phyloP scores from a whole-genome alignment of 2,888 invertebrate genomes.

The Rhodophaea formosa region DNA sequence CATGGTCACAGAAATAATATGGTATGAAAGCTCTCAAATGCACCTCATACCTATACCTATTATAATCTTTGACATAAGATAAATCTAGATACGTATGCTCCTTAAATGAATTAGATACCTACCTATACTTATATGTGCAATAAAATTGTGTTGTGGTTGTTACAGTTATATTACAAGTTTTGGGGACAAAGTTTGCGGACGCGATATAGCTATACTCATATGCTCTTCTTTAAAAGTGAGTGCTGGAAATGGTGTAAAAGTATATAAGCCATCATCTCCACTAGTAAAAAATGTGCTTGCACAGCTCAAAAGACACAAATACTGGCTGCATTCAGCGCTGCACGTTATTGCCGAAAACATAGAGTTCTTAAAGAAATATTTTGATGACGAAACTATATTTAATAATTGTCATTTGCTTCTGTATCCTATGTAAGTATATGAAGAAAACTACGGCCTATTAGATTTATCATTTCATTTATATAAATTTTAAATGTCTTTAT shows the following conservation, averaged over 20 bases:
- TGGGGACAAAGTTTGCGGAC: slow-evolving; percentile 73
- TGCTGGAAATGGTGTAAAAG: slow-evolving; percentile 17
- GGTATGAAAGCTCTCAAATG: no score
- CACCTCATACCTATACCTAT: no score
- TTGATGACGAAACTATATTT: slow-evolving; percentile 77
- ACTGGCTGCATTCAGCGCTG: slow-evolving; percentile 83
- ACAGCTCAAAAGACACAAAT: slow-evolving; percentile 81
- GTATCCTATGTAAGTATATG: slow-evolving; percentile 83
- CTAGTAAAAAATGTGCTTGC: slow-evolving; percentile 34
- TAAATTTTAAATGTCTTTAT: no score
- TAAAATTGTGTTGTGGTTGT: not conserved
- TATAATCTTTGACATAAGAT: no score
- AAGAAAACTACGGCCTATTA: no score
- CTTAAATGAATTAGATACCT: not conserved
- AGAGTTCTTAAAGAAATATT: slow-evolving; percentile 76
- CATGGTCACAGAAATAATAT: no score
- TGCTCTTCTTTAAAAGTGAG: slow-evolving; percentile 43
- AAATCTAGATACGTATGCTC: no score
- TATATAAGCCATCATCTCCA: slow-evolving; percentile 19
- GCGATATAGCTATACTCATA: slow-evolving; percentile 61
- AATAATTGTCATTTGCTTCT: slow-evolving; percentile 83
- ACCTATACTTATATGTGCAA: not conserved
- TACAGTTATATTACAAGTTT: slow-evolving; percentile 79
- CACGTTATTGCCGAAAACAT: slow-evolving; percentile 81
- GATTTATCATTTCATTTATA: no score